Base-by-base conservation (phyloP, 2,797 vertebrate species). In the Arvicola amphibius region DNA sequence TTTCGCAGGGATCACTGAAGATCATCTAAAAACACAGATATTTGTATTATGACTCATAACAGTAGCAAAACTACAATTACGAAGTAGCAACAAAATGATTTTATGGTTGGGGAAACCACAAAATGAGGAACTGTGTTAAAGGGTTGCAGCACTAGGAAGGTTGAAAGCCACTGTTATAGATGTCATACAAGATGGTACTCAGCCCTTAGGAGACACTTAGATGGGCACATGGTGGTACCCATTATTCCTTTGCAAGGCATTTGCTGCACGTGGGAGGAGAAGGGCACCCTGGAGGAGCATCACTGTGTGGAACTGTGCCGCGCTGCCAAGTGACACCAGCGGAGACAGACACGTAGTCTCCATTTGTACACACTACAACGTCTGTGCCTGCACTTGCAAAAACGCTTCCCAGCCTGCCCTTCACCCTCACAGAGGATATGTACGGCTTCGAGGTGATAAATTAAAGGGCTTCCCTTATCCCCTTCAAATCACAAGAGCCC, bases 251-350 rank as follows among this genome's bases (percentile, higher is more conserved):
- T 90, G 84, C 71, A 87, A 87, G 59, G 40, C 56, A 29, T 43
- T 53, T 77, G 65, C 29, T 40, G 32, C 21, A 21, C 6, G 2
- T 48, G 2, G 79, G 34, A 84, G 32, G 69, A 65, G 51, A 21
- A 23, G 32, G 40, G 5, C 29, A 9, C 17, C 34, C 46, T 2
- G 32, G 21, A 9, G 71, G 67, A 25, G 32, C 21, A 25, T 19
- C 40, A 19, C 34, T 34, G n/a, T 2, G 10, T 12, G 25, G 65
- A 84, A 65, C 34, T 16, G 11, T 25, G 48, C 5, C 4, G 17
- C 1, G 1, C 1, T 19, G 32, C 4, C 0, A 48, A 61, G 16
- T 53, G 37, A 61, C 5, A 0, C 77, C 14, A 3, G 3, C 46
- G 23, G 40, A 88, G 61, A 46, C 10, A 6, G 73, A 34, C 9